Evolutionary conservation across 1,140 invertebrate genomes (phyloP), one percentile per base, ranked within the genome.

Genomic region (Drosophila pseudoananassae): DNA sequence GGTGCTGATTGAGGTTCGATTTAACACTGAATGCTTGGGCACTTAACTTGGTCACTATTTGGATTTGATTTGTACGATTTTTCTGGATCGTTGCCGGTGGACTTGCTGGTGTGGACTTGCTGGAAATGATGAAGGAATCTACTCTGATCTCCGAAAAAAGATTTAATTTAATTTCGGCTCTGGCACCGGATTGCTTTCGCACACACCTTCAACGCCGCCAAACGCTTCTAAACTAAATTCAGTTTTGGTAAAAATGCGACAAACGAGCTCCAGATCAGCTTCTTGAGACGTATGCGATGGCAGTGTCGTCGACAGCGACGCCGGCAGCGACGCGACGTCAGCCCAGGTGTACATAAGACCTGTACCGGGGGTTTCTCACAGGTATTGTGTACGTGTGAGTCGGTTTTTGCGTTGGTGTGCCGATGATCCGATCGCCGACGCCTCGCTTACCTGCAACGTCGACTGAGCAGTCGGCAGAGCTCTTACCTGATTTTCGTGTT

Each of bases 211-310:
- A 78, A 90, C 82, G 82, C 83, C 83, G 83, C 87, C 87, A 90
- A 90, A 90, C 87, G 88, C 87, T 89, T 89, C 87, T 83, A 90
- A 90, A 90, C 87, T 90, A 90, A 90, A 83, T 90, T 90, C 77
- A 89, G 88, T 90, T 90, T 90, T 85, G 85, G 85, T 90, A 78
- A 85, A 88, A 90, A 90, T 77, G 77, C 81, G 87, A 87, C 80
- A 90, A 90, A 87, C 85, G 85, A 83, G 85, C 85, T 87, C 60
- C 81, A 87, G 85, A 90, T 90, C 85, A 89, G 78, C 77, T 89
- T 89, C 84, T 89, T 84, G 84, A 89, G 80, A 88, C 84, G 74
- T 54, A 33, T 51, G 8, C 15, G 14, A 8, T 9, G 40, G 17
- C 43, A 9, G 43, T 7, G 43, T 9, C 6, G 40, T 17, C 47